phyloP scores from a whole-genome alignment of 2,888 invertebrate species.

The Chrysina gloriosa region DNA sequence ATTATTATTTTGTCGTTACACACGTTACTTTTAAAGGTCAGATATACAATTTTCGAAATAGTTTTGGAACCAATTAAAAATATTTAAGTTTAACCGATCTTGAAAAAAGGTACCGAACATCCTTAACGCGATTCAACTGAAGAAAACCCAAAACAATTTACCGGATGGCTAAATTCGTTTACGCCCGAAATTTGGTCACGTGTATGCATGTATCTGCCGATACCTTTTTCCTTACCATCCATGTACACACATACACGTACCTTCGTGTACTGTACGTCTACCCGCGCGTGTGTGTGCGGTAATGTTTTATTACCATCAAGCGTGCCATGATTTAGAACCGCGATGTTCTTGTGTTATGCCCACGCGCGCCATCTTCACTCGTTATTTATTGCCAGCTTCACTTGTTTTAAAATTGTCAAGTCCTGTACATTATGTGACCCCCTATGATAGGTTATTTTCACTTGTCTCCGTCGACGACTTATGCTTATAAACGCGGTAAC shows the following conservation, averaged over 20 bases:
- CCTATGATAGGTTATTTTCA: constrained; percentile 44
- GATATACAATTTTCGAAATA: too few species aligned
- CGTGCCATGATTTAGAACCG: constrained; percentile 64
- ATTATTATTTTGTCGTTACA: too few species aligned
- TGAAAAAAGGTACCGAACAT: too few species aligned
- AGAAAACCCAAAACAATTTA: too few species aligned
- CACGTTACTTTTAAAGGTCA: too few species aligned
- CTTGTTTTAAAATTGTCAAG: constrained; percentile 63
- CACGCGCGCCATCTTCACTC: constrained; percentile 64
- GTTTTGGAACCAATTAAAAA: too few species aligned
- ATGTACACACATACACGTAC: background rate
- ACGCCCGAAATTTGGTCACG: too few species aligned
- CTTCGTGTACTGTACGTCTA: background rate
- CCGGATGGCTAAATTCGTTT: too few species aligned
- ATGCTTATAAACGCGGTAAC: background rate
- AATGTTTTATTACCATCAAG: constrained; percentile 63
- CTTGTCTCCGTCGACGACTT: constrained; percentile 5
- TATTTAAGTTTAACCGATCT: too few species aligned
- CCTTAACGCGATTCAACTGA: too few species aligned
- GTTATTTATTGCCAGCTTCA: constrained; percentile 63
- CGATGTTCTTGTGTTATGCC: constrained; percentile 64
- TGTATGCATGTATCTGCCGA: background rate
- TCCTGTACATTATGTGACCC: constrained; percentile 45
- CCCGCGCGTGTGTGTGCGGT: constrained; percentile 59
- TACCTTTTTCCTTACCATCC: background rate